Percentiles rank a stretch among this genome's conserved stretches.
phyloP scores from a whole-genome alignment of 2,888 invertebrate species.

The Drosophila mulleri region DNA sequence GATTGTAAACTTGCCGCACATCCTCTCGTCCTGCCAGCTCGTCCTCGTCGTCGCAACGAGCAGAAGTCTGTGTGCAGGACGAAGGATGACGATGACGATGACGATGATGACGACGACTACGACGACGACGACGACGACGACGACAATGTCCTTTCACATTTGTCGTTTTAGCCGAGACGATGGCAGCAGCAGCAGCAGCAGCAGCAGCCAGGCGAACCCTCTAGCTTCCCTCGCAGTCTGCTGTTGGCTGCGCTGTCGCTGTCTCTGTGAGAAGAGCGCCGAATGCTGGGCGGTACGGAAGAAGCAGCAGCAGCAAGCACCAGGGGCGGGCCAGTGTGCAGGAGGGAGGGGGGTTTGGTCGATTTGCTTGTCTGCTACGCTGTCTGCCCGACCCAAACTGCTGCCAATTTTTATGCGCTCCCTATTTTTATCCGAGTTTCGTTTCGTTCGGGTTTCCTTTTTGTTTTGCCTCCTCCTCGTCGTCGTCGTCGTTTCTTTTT shows the following conservation, averaged over 20 bases:
- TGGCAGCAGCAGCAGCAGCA: slow-evolving; percentile 39
- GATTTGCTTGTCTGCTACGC: slow-evolving; percentile 74
- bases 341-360: slow-evolving; percentile 5
- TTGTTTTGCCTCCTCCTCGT: slow-evolving; percentile 11
- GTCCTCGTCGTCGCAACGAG: slow-evolving; percentile 69
- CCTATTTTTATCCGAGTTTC: slow-evolving; percentile 70
- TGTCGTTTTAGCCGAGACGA: slow-evolving; percentile 77
- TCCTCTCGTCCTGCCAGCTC: slow-evolving; percentile 15
- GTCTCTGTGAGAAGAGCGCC: slow-evolving; percentile 36
- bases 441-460: slow-evolving; percentile 48
- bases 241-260: slow-evolving; percentile 16
- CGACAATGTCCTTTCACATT: slow-evolving; percentile 81
- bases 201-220: slow-evolving; percentile 22
- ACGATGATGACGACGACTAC: slow-evolving; percentile 69
- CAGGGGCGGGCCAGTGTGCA: background rate
- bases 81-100: slow-evolving; percentile 48
- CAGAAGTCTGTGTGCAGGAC: slow-evolving; percentile 52
- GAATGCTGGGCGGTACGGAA: slow-evolving; percentile 33
- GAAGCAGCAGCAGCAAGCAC: background rate
- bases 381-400: slow-evolving; percentile 73
- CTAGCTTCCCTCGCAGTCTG: slow-evolving; percentile 13
- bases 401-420: slow-evolving; percentile 80
- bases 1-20: slow-evolving; percentile 48
- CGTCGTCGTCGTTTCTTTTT: background rate
- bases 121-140: slow-evolving; percentile 57